Evolutionary conservation across 2,888 invertebrate genomes (phyloP).

Genomic region (Synergus laeviventris): DNA sequence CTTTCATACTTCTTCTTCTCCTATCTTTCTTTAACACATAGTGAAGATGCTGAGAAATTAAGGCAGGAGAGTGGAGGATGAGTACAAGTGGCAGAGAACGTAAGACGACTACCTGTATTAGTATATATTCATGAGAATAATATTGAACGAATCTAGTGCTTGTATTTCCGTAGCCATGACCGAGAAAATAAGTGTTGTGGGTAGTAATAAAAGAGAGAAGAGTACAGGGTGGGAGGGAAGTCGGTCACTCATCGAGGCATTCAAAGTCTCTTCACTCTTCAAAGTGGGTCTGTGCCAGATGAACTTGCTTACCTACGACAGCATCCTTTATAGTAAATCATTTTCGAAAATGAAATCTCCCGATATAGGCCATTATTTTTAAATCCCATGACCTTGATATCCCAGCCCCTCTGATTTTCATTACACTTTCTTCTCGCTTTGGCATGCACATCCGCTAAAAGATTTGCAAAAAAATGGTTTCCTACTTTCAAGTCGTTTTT

Average conservation of each 20-base stretch:
- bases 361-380: background rate
- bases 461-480: too few relatives aligned
- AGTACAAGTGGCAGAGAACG: background rate
- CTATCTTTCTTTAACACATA: background rate
- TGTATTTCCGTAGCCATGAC: slow-evolving; percentile 66
- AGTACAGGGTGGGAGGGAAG: slow-evolving; percentile 48
- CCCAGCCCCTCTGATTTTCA: background rate
- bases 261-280: background rate
- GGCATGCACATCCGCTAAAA: too few relatives aligned
- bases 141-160: slow-evolving; percentile 39
- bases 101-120: background rate
- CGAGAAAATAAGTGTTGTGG: slow-evolving; percentile 67
- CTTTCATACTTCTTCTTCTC: background rate
- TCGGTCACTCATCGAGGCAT: slow-evolving; percentile 50
- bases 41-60: slow-evolving; percentile 1
- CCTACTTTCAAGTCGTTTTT: too few relatives aligned
- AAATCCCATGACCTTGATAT: background rate
- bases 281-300: background rate
- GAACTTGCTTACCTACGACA: background rate
- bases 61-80: background rate
- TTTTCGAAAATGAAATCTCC: background rate
- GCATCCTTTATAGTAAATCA: background rate
- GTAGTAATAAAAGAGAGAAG: slow-evolving; percentile 39
- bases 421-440: too few relatives aligned
- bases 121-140: background rate